phyloP scores from a whole-genome alignment of 2,888 invertebrate genomes.

The Spilosoma lubricipeda region DNA sequence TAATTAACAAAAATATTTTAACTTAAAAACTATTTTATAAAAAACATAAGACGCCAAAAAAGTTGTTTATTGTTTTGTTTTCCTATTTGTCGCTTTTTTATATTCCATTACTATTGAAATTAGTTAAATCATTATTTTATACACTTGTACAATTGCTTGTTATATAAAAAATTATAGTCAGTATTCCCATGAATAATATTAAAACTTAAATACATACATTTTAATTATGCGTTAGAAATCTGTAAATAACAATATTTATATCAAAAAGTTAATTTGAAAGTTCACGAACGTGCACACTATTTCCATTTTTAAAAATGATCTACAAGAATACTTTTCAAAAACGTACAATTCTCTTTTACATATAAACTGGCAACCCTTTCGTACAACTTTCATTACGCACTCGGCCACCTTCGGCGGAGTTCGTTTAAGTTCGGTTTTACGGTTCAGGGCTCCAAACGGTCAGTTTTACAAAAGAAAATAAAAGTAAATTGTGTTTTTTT shows the following conservation, averaged over 20 bases:
- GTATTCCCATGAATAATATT: background rate
- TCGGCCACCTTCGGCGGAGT: conserved; percentile 49
- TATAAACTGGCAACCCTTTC: conserved; percentile 53
- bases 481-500: conserved; percentile 53
- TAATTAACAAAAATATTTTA: too few species aligned
- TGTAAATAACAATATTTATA: background rate
- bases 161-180: background rate
- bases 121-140: background rate
- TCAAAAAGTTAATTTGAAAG: background rate
- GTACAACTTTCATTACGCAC: conserved; percentile 65
- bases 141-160: background rate
- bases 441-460: conserved; percentile 62
- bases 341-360: conserved; percentile 7
- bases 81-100: too few species aligned
- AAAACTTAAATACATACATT: too few species aligned
- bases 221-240: too few species aligned
- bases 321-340: background rate
- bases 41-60: too few species aligned
- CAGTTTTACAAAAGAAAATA: conserved; percentile 58
- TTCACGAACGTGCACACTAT: background rate
- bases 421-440: conserved; percentile 48
- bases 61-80: too few species aligned
- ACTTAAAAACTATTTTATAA: too few species aligned
- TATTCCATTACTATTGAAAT: background rate
- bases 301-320: background rate